Conservation (phyloP, 2,113 vertebrate genomes). For the Planiliza haematocheilus region DNA sequence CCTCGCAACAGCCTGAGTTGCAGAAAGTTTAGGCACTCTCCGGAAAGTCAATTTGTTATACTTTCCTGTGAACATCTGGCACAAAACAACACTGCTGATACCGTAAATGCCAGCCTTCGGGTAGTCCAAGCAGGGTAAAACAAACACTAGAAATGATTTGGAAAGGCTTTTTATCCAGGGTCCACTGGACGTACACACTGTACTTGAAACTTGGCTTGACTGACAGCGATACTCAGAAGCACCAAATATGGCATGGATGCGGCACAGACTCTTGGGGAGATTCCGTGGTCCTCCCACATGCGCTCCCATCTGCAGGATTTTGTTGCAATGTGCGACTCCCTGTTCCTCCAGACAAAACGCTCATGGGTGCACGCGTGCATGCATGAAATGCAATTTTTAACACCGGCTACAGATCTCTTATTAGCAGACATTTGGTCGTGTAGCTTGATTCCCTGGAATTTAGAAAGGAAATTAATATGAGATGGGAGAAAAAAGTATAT, state of each 20-base stretch:
- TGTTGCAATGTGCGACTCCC: conserved; percentile 54
- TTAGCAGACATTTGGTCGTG: conserved; percentile 31
- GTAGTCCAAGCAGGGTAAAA: conserved; percentile 45
- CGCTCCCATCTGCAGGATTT: conserved; percentile 63
- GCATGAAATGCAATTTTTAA: conserved; percentile 1
- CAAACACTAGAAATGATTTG: conserved; percentile 66
- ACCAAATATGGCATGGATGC: conserved; percentile 76
- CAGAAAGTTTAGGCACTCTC: conserved; percentile 24
- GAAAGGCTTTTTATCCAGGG: conserved; percentile 55
- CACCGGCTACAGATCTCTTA: conserved; percentile 15
- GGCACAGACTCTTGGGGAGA: conserved; percentile 67
- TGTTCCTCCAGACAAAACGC: neutral
- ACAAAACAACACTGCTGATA: conserved; percentile 40
- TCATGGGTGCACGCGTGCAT: neutral
- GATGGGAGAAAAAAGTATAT: conserved; percentile 19
- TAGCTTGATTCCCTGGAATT: conserved; percentile 24
- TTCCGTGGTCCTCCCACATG: conserved; percentile 71
- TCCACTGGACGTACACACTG: conserved; percentile 55
- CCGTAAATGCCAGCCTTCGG: conserved; percentile 40
- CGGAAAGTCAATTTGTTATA: conserved; percentile 32
- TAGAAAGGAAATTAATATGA: conserved; percentile 21
- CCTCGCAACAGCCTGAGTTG: conserved; percentile 12
- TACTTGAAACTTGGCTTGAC: conserved; percentile 70
- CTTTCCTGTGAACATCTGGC: conserved; percentile 45
- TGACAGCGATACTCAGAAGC: conserved; percentile 62